Conservation (phyloP, 2,797 vertebrate species). For the Helicolenus hilgendorfi region DNA sequence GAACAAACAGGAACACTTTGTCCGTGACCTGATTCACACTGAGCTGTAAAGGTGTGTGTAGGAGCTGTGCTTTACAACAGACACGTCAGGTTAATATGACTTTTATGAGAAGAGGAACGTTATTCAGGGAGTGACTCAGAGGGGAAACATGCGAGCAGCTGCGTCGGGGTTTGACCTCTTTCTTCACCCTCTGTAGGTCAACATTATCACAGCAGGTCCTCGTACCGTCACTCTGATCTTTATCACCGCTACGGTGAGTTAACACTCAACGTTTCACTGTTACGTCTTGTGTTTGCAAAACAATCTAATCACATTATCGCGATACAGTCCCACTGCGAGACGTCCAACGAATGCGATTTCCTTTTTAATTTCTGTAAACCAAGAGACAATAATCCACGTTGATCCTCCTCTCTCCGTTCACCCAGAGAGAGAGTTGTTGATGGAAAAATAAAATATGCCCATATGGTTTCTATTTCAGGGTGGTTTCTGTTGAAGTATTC, state of each 20-base stretch:
- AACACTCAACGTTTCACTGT: neutral
- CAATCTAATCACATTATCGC: neutral
- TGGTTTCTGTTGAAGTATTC: conserved; percentile 55
- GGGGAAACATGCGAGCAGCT: conserved; percentile 16
- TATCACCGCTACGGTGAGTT: neutral
- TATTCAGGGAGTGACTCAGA: conserved; percentile 15
- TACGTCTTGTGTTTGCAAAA: neutral
- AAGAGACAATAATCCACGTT: neutral
- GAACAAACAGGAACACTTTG: neutral
- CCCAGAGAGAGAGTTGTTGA: conserved; percentile 5
- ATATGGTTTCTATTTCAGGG: conserved; percentile 63
- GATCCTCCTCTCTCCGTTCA: neutral
- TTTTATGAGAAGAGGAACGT: conserved; percentile 35
- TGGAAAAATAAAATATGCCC: conserved; percentile 37
- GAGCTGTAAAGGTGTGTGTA: conserved; percentile 7
- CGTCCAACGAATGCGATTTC: neutral
- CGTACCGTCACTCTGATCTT: neutral
- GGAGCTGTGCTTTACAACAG: neutral
- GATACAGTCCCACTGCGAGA: neutral
- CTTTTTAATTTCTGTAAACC: neutral
- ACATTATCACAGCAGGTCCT: neutral
- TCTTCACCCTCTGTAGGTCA: neutral
- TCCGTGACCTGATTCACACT: neutral
- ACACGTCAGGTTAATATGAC: conserved; percentile 33
- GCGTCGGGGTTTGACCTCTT: neutral